Evolutionary conservation across 1,140 invertebrate species (phyloP).

Genomic region (Cotesia glomerata): DNA sequence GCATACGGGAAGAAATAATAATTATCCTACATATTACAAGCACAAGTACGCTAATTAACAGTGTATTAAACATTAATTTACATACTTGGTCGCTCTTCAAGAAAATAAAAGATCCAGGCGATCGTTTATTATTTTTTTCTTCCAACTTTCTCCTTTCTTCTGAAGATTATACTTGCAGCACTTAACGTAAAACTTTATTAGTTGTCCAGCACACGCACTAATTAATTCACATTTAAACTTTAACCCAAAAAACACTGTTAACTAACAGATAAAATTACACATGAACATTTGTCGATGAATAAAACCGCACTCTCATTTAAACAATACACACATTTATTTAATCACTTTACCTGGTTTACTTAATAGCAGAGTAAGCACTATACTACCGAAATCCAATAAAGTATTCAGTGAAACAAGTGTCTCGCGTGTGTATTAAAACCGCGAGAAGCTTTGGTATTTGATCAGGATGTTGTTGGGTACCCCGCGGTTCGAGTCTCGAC

Average conservation of each 20-base stretch:
- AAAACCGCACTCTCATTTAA: too few relatives aligned
- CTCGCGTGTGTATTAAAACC: neutral
- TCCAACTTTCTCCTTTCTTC: neutral
- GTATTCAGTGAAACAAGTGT: neutral
- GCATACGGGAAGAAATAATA: too few relatives aligned
- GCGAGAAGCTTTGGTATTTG: conserved; percentile 10
- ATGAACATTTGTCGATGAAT: too few relatives aligned
- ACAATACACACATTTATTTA: too few relatives aligned
- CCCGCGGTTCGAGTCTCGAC: neutral
- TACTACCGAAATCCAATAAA: neutral
- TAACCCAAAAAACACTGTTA: too few relatives aligned
- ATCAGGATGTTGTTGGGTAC: neutral
- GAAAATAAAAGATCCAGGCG: too few relatives aligned
- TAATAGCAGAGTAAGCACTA: neutral
- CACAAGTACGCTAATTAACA: too few relatives aligned
- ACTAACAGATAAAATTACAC: too few relatives aligned
- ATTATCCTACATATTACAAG: too few relatives aligned
- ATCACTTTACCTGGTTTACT: neutral
- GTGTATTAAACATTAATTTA: neutral
- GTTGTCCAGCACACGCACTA: neutral
- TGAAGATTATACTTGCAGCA: neutral
- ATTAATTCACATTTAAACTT: neutral
- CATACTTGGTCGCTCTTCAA: neutral
- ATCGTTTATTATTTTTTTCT: neutral
- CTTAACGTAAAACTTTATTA: neutral